Percentiles rank a stretch among this genome's conserved stretches.
phyloP scores from a whole-genome alignment of 2,113 vertebrate species.

The Microcebus tavaratra region DNA sequence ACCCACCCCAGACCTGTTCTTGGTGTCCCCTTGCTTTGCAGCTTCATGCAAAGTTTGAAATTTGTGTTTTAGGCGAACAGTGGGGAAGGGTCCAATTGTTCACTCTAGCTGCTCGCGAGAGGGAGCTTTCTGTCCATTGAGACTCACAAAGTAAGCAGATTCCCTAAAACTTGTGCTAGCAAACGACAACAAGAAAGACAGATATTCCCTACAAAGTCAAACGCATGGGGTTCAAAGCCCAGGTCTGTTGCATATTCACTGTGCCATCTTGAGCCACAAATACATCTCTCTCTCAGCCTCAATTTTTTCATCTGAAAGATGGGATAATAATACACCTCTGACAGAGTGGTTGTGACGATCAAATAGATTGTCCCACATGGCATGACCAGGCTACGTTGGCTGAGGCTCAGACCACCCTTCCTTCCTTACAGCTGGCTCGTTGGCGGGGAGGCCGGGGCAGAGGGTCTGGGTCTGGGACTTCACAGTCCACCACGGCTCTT shows the following conservation, averaged over 20 bases:
- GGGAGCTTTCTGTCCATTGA: neutral
- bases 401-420: neutral
- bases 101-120: neutral
- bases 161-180: neutral
- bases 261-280: neutral
- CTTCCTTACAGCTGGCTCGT: too few species aligned
- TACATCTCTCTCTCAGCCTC: neutral
- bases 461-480: neutral
- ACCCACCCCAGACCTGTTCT: neutral
- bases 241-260: neutral
- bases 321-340: neutral
- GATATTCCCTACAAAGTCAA: neutral
- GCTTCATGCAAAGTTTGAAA: accelerated
- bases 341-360: neutral
- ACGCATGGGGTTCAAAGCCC: neutral
- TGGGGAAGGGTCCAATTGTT: neutral
- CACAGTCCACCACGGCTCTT: accelerated
- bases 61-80: neutral
- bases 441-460: accelerated
- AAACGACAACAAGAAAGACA: neutral
- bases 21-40: neutral
- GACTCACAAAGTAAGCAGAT: neutral
- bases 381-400: neutral
- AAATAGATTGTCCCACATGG: neutral
- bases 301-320: neutral